A percentile compares a stretch with the other conserved stretches of the same genome.
Conservation (phyloP, 2,113 vertebrate genomes). For the Tauraco erythrolophus region DNA sequence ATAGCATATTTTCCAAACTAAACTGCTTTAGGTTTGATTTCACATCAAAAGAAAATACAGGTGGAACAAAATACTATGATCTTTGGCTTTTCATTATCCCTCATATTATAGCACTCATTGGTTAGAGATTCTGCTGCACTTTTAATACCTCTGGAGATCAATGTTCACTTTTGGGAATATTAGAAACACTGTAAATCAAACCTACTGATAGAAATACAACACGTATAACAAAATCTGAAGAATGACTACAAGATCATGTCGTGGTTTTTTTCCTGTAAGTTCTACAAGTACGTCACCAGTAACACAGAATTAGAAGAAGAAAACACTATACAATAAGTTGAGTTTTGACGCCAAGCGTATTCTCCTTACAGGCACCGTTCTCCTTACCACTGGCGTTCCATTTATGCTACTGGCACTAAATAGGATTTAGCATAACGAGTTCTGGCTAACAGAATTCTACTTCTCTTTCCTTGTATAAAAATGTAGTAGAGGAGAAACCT, state of each 20-base stretch:
- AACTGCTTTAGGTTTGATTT: neutral
- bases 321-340: neutral
- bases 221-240: neutral
- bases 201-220: neutral
- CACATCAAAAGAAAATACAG: neutral
- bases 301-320: neutral
- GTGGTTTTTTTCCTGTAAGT: neutral
- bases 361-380: neutral
- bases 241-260: neutral
- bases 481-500: neutral
- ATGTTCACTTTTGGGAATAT: neutral
- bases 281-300: neutral
- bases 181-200: neutral
- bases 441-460: neutral
- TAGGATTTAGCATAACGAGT: neutral
- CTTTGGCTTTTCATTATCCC: neutral
- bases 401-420: neutral
- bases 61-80: neutral
- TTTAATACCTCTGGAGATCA: neutral
- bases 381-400: neutral
- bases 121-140: neutral
- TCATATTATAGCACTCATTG: neutral
- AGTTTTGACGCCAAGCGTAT: neutral
- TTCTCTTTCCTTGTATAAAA: neutral
- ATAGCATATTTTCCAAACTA: neutral